phyloP scores from a whole-genome alignment of 2,113 vertebrate genomes.

The Pterocles gutturalis region DNA sequence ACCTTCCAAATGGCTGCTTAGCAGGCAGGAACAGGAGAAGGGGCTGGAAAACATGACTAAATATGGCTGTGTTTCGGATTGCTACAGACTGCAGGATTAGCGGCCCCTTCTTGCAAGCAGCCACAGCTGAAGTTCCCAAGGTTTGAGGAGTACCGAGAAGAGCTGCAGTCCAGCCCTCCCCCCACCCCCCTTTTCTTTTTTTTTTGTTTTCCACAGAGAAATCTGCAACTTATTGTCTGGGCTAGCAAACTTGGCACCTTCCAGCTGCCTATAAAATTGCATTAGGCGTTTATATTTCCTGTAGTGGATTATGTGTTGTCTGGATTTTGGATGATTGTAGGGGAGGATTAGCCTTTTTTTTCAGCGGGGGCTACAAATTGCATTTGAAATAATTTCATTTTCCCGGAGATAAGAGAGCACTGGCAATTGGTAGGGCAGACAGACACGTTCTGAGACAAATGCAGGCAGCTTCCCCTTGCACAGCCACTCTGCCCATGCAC shows the following conservation, averaged over 20 bases:
- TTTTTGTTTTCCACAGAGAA: not conserved
- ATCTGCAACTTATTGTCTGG: constrained; percentile 44
- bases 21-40: constrained; percentile 1
- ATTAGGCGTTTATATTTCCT: constrained; percentile 55
- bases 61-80: constrained; percentile 61
- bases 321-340: not conserved
- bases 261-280: constrained; percentile 34
- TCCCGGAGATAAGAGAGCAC: not conserved
- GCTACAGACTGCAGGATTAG: not conserved
- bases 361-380: not conserved
- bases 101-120: constrained; percentile 38
- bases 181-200: rapidly evolving
- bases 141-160: not conserved
- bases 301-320: constrained; percentile 23
- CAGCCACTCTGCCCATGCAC: not conserved
- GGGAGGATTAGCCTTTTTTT: not conserved
- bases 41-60: constrained; percentile 70
- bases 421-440: not conserved
- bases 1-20: not conserved
- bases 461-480: not conserved
- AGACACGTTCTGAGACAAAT: not conserved
- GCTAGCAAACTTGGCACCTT: constrained; percentile 40
- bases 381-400: constrained; percentile 41
- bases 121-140: constrained; percentile 24
- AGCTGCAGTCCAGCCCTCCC: not conserved